Conservation (phyloP, 2,797 vertebrate genomes). For the Chaunax sp. region DNA sequence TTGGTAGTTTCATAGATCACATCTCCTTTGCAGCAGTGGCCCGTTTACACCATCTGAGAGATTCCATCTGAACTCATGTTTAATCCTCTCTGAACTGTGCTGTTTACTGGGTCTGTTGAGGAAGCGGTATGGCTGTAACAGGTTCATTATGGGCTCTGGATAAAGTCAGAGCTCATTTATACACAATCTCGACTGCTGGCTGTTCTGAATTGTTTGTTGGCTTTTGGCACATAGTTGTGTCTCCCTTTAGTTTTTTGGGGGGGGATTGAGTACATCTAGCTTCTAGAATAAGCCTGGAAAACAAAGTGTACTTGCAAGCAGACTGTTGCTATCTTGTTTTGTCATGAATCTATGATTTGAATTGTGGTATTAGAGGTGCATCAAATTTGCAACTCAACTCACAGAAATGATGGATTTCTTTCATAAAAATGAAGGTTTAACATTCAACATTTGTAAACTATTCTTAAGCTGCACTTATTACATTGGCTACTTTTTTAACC, state of each 20-base stretch:
- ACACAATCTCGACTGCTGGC: constrained; percentile 19
- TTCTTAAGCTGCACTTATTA: too few species aligned
- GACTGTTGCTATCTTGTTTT: too few species aligned
- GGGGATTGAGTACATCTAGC: too few species aligned
- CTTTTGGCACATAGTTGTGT: constrained; percentile 3
- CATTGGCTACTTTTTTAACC: too few species aligned
- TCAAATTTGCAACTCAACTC: too few species aligned
- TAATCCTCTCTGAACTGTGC: constrained; percentile 40
- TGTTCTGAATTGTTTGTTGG: constrained; percentile 14
- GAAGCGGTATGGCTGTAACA: constrained; percentile 10
- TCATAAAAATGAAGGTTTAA: too few species aligned
- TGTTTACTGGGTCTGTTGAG: constrained; percentile 15
- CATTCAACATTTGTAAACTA: too few species aligned
- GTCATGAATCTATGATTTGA: too few species aligned
- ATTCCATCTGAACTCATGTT: constrained; percentile 12
- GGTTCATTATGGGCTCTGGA: constrained; percentile 21
- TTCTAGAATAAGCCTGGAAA: neutral
- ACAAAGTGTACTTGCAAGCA: too few species aligned
- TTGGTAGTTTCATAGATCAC: neutral
- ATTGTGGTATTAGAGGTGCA: too few species aligned
- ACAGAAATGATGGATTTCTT: too few species aligned
- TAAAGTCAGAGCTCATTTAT: constrained; percentile 36
- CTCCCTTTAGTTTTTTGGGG: constrained; percentile 12
- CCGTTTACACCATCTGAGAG: constrained; percentile 17
- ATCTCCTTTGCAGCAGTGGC: constrained; percentile 23